Percentiles rank a stretch among this genome's conserved stretches.
These are phyloP conservation scores for Laothoe populi DNA, from an alignment of 2,888 invertebrate genomes.

Conservation along the genomic window DNA sequence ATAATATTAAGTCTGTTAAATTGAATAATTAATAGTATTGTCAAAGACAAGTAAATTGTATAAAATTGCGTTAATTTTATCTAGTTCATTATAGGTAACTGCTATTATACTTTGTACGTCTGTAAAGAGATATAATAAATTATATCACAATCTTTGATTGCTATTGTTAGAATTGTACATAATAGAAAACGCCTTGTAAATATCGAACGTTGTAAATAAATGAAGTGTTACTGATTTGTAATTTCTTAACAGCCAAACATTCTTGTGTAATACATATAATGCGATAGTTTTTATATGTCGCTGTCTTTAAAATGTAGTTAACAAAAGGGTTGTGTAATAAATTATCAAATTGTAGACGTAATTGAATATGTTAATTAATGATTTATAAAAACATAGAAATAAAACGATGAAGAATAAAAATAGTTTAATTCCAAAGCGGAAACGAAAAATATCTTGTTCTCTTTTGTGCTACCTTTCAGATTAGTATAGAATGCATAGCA, in stretches of 20 bases:
- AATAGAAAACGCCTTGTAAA: conserved; percentile 51
- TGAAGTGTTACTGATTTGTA: conserved; percentile 52
- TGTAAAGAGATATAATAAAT: conserved; percentile 26
- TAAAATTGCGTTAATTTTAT: conserved; percentile 46
- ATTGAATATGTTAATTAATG: conserved; percentile 73
- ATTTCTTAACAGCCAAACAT: conserved; percentile 57
- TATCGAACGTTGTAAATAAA: conserved; percentile 54
- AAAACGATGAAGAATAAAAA: conserved; percentile 52
- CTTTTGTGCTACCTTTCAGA: not conserved
- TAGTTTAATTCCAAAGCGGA: conserved; percentile 40
- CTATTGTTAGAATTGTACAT: conserved; percentile 31
- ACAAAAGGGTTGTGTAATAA: conserved; percentile 81
- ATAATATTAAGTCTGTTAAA: conserved; percentile 42
- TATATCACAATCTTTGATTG: conserved; percentile 32
- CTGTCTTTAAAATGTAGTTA: conserved; percentile 66
- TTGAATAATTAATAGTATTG: conserved; percentile 44
- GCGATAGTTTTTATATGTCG: conserved; percentile 48
- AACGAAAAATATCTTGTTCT: conserved; percentile 16
- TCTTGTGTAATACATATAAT: conserved; percentile 52
- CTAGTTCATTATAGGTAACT: conserved; percentile 50
- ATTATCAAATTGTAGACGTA: conserved; percentile 77
- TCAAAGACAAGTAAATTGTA: conserved; percentile 55
- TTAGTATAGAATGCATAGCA: conserved; percentile 8
- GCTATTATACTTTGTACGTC: conserved; percentile 41
- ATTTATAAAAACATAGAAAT: conserved; percentile 75